phyloP scores from a whole-genome alignment of 2,113 vertebrate species.

The Canis aureus region DNA sequence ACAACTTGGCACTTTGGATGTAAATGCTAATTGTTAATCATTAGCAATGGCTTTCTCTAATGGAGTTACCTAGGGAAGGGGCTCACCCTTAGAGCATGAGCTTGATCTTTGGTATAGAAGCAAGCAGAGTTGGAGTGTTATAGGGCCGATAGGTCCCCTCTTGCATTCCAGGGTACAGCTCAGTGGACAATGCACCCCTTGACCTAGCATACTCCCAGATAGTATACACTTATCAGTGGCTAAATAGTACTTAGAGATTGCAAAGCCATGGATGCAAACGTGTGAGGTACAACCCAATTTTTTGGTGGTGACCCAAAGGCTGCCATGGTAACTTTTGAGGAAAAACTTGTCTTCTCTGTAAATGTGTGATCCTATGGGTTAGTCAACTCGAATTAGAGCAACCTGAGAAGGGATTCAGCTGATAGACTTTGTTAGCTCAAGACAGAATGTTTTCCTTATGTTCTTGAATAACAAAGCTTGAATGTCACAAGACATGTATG shows the following conservation, averaged over 20 bases:
- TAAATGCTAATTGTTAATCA: background rate
- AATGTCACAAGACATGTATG: background rate
- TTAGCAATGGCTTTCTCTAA: background rate
- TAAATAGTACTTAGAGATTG: background rate
- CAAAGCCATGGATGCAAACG: background rate
- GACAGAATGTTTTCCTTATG: background rate
- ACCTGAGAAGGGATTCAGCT: background rate
- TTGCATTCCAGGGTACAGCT: background rate
- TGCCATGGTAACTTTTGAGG: background rate
- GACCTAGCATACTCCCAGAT: background rate
- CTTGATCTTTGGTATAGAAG: background rate
- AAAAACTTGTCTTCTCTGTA: background rate
- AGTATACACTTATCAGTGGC: background rate
- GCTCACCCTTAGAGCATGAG: accelerated
- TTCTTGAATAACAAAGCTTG: slow-evolving; percentile 35
- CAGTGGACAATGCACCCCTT: too few species aligned
- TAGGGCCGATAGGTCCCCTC: too few species aligned
- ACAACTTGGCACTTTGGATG: background rate
- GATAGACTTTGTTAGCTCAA: background rate
- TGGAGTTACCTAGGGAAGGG: background rate
- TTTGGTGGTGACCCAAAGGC: background rate
- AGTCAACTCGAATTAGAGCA: background rate
- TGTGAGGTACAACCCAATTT: background rate
- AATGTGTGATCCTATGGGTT: background rate
- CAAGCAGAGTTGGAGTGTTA: background rate